A percentile compares a stretch with the other conserved stretches of the same genome.
Conservation (phyloP, 2,797 vertebrate species). For the Neosalanx taihuensis region DNA sequence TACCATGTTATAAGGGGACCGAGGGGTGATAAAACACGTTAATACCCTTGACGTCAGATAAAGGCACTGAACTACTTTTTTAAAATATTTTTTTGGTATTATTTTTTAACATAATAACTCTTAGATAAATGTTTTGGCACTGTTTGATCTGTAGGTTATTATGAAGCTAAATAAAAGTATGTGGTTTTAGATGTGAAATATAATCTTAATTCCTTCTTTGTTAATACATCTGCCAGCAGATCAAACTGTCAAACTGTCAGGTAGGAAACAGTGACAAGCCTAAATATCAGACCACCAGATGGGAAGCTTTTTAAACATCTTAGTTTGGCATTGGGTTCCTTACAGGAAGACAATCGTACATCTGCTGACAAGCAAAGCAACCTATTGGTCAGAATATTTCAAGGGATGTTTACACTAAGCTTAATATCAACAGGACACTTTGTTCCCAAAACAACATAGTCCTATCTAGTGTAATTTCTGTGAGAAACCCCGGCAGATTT, state of each 20-base stretch:
- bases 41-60: background rate
- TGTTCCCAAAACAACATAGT: background rate
- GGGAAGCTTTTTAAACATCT: slow-evolving; percentile 2
- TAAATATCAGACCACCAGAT: slow-evolving; percentile 2
- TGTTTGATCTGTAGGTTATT: background rate
- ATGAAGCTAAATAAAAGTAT: background rate
- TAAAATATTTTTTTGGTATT: background rate
- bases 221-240: background rate
- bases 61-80: background rate
- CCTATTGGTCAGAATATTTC: background rate
- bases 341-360: background rate
- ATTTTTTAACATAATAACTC: too few species aligned
- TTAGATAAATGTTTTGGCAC: background rate
- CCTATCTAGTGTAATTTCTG: background rate
- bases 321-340: background rate
- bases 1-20: slow-evolving; percentile 14
- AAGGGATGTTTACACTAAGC: background rate
- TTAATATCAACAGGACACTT: background rate
- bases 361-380: background rate
- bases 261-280: background rate
- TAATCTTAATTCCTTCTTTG: background rate
- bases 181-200: background rate
- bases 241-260: slow-evolving; percentile 1
- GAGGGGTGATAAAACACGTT: background rate
- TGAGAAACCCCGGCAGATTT: background rate